Base-by-base conservation (phyloP, 2,113 vertebrate genomes). In the Centropus bengalensis region DNA sequence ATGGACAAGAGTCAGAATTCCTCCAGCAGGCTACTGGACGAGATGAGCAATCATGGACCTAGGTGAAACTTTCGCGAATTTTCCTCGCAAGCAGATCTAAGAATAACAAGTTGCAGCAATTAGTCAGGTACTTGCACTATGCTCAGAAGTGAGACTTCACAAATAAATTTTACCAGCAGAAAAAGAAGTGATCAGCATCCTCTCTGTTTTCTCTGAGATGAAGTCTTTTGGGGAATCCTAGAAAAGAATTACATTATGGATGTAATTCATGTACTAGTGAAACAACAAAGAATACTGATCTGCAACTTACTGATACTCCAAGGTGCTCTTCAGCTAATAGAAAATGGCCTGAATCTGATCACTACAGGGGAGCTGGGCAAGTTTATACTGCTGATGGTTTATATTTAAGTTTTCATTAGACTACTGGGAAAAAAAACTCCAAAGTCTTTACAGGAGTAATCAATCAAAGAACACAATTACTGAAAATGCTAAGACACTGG, bases 401-500 rank as follows among this genome's bases (percentile, higher is more conserved):
- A 38, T 56, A 49, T 77, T 86, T 90, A 40, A 71, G 70, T 86
- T 93, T 92, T 78, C 69, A 79, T 89, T 94, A 89, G 56, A 42
- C 78, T 70, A 21, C 52, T 27, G 47, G 74, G 80, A 73, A 80
- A 74, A 75, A 51, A 52, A 58, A 86, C 63, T 93, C 90, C 64
- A 8, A 64, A 59, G 24, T 44, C 92, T 84, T 80, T 70, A 55
- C 1, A 1, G 56, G 52, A 86, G 42, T 45, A 81, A 95, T 93
- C 73, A 88, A 74, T 62, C 93, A 91, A 69, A 66, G 45, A 66
- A 55, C 68, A 81, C 49, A 76, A 20, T 64, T 86, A 73, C 64
- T 93, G 89, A 83, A 86, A 86, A 56, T 12, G 17, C 59, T 30
- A 52, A 68, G 59, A 60, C 20, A 40, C 26, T 77, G 75, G 60